A percentile compares a stretch with the other conserved stretches of the same genome.
Conservation (phyloP, 2,113 vertebrate species). For the Calypte anna region DNA sequence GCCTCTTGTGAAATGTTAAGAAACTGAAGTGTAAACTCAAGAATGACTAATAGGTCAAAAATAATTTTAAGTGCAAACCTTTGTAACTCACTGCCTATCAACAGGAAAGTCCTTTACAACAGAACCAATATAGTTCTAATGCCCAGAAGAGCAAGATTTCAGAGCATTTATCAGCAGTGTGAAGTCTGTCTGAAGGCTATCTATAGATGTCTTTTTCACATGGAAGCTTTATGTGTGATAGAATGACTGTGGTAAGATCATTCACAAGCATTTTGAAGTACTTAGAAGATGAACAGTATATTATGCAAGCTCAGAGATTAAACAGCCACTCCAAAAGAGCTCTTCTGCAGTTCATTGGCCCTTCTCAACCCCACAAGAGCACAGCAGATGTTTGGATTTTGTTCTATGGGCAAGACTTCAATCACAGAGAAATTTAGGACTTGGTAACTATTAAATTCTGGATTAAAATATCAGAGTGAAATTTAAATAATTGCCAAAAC, state of each 20-base stretch:
- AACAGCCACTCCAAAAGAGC: background rate
- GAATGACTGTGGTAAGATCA: background rate
- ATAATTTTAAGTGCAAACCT: background rate
- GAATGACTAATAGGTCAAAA: background rate
- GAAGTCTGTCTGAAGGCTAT: background rate
- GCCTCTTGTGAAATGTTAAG: background rate
- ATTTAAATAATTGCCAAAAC: background rate
- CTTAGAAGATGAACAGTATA: background rate
- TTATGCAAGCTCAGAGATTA: background rate
- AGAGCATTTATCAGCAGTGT: background rate
- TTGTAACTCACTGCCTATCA: background rate
- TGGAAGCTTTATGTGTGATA: background rate
- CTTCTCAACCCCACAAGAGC: background rate
- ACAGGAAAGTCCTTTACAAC: background rate
- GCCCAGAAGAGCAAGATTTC: background rate
- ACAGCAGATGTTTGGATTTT: background rate
- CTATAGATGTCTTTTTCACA: background rate
- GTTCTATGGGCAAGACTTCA: background rate
- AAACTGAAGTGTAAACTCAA: background rate
- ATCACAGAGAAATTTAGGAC: background rate
- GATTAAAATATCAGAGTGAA: background rate
- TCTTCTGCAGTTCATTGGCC: background rate
- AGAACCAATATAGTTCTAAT: background rate
- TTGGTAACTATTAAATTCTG: background rate
- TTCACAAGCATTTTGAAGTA: background rate